A percentile compares a stretch with the other conserved stretches of the same genome.
These are phyloP conservation scores for Carabus problematicus DNA, from an alignment of 2,888 invertebrate genomes.

Conservation along the genomic window DNA sequence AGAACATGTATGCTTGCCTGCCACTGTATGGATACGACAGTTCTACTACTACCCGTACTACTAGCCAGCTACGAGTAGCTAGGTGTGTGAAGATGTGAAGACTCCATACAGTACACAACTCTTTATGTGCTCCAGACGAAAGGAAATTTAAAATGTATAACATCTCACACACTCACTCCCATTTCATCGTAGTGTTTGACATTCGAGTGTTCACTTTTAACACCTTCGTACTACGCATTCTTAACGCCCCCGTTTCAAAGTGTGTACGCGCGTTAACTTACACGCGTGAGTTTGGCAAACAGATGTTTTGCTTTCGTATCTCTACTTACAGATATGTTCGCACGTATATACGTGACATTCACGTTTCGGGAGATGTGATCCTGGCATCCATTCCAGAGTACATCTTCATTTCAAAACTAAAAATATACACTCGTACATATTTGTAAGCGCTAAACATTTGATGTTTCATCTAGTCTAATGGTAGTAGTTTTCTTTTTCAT, in stretches of 20 bases:
- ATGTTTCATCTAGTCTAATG: no score
- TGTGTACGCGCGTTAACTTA: not conserved
- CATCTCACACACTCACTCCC: not conserved
- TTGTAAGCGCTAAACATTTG: no score
- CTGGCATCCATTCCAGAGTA: no score
- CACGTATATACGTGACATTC: no score
- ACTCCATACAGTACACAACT: not conserved
- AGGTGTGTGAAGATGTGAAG: not conserved
- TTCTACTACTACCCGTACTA: not conserved
- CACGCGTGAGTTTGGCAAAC: not conserved
- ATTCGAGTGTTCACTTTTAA: slow-evolving; percentile 32
- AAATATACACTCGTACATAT: no score
- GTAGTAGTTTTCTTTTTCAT: no score
- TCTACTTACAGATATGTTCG: no score
- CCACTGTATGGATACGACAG: not conserved
- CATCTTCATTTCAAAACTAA: no score
- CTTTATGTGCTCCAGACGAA: slow-evolving; percentile 12
- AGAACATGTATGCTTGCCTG: slow-evolving; percentile 43
- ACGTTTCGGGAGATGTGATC: no score
- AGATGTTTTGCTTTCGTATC: not conserved
- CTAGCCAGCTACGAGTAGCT: no score
- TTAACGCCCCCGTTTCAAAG: not conserved
- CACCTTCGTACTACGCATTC: slow-evolving; percentile 18
- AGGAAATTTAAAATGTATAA: slow-evolving; percentile 25
- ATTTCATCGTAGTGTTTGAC: slow-evolving; percentile 11